These are phyloP conservation scores for Triops cancriformis DNA, from an alignment of 1,140 invertebrate species.

Conservation along the genomic window DNA sequence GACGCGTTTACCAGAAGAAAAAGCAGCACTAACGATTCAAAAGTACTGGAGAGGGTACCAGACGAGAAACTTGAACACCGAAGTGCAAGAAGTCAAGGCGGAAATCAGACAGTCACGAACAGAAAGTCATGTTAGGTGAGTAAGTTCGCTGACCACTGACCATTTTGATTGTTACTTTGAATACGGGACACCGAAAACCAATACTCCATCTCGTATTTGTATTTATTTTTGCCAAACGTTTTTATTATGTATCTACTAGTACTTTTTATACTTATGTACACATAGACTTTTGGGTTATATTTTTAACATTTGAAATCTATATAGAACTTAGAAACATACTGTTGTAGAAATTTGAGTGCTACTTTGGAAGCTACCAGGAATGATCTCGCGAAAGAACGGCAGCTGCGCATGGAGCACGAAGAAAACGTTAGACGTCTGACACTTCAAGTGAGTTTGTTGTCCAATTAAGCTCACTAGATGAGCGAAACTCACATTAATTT, in stretches of 20 bases:
- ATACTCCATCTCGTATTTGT: too few species aligned
- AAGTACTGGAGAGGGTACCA: slow-evolving; percentile 79
- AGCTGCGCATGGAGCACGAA: slow-evolving; percentile 76
- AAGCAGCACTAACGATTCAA: slow-evolving; percentile 71
- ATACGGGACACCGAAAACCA: background rate
- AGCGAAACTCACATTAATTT: background rate
- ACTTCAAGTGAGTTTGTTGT: slow-evolving; percentile 63
- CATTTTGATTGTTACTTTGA: slow-evolving; percentile 20
- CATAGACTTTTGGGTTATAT: too few species aligned
- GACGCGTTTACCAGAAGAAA: slow-evolving; percentile 34
- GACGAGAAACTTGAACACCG: slow-evolving; percentile 63
- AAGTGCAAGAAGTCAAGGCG: slow-evolving; percentile 61
- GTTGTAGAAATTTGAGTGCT: slow-evolving; percentile 57
- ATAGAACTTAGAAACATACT: slow-evolving; percentile 11
- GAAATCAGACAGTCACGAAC: slow-evolving; percentile 69
- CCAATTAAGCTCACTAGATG: background rate
- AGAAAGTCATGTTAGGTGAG: slow-evolving; percentile 77
- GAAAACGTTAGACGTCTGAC: slow-evolving; percentile 81
- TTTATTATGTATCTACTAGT: too few species aligned
- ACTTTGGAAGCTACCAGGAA: slow-evolving; percentile 73
- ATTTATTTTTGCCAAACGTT: too few species aligned
- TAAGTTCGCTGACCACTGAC: slow-evolving; percentile 26
- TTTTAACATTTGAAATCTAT: too few species aligned
- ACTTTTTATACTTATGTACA: too few species aligned
- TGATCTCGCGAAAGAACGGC: slow-evolving; percentile 72